Evolutionary conservation across 2,797 vertebrate species (phyloP), one percentile per base, ranked within the genome.

Genomic region (Thripadectes ignobilis): DNA sequence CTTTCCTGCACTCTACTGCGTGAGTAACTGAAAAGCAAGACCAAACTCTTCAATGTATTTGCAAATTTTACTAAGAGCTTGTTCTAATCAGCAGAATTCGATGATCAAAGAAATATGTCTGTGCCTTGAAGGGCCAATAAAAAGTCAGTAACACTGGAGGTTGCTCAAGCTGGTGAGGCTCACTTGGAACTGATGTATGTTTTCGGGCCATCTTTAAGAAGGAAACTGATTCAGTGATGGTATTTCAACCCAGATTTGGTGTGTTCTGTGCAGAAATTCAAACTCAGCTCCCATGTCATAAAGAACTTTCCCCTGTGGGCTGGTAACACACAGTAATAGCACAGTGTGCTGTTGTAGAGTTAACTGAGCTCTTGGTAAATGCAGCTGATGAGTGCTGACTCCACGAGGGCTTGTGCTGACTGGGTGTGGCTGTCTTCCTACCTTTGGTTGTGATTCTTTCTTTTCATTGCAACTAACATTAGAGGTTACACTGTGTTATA

Each of bases 221-320:
- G 27, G 55, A 32, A 77, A 29, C 38, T 19, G 38, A 38, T 61
- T 61, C 46, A 57, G 0, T 2, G 6, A 29, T 59, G 14, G 2
- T 68, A 27, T 52, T 65, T 84, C 36, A 43, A 81, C 36, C 71
- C 62, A 38, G 46, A 36, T 66, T 72, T 1, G 1, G 20, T 77
- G 78, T 85, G 57, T 75, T 89, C 54, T 61, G 27, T 66, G n/a
- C 62, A 78, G 82, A 84, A 92, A 81, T 66, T 57, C 61, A 29
- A 34, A 43, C 45, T 85, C 38, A 6, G 39, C 34, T 90, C 27
- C 58, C 26, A 19, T 0, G 3, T 34, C 57, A 81, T 54, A 61
- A 51, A 62, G 9, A 36, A 23, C 38, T 80, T 62, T 73, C n/a
- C 57, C 34, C 14, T 1, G 30, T 54, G 75, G 65, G 54, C 20